Base-by-base conservation (phyloP, 2,888 invertebrate genomes). In the Drosophila parthenogenetica region DNA sequence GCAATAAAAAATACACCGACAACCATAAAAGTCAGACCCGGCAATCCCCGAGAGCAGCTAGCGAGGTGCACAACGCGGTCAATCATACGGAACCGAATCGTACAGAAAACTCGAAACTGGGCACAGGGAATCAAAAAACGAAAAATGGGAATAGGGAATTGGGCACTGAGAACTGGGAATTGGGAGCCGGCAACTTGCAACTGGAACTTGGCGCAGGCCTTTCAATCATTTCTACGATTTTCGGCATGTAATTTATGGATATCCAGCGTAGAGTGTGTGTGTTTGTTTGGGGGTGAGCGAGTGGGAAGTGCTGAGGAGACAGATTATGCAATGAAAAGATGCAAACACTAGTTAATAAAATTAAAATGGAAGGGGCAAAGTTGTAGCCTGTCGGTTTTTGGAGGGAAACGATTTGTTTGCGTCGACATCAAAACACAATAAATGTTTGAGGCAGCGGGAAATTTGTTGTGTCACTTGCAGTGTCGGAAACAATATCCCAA, bases 1-100 rank as follows among this genome's bases (percentile, higher is more conserved):
- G 77, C 85, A 82, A 87, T 83, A 83, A 83, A 83, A 83, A 87
- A 83, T 84, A 81, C 87, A 84, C 87, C 87, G 82, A 84, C 87
- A 81, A 74, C 82, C 85, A 82, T 82, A 82, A 82, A 82, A 84
- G 82, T 82, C 87, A 84, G 85, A 63, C 69, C 81, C 87, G 82
- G 77, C 87, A 87, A 87, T 87, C 69, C 87, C 72, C 85, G 82
- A 79, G 87, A 84, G 82, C 79, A 82, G 53, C 76, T 76, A 69
- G 60, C 71, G 66, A 68, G 81, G 63, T 84, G 80, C 82, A 77
- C 77, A 68, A 58, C 65, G 72, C 72, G 79, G 75, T 78, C 81
- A 84, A 81, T 87, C 87, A 87, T 85, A 75, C 71, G 81, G 50
- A 70, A 51, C 69, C 53, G 39, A 39, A 29, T 8, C 29, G 29